Evolutionary conservation across 1,140 invertebrate genomes (phyloP), one percentile per base, ranked within the genome.

Genomic region (Himalopsyche phryganea): DNA sequence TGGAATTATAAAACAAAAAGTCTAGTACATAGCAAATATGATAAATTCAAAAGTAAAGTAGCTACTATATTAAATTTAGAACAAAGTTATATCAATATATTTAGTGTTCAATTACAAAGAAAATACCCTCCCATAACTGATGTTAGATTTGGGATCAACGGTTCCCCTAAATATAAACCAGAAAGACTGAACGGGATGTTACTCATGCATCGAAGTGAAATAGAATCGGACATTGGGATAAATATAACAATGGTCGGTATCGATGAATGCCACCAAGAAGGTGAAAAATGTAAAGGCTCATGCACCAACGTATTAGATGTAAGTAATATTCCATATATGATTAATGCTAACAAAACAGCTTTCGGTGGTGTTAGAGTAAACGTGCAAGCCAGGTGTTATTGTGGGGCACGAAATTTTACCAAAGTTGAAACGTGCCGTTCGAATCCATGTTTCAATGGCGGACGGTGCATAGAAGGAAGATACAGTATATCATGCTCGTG

Each of bases 301-400:
- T 88, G 86, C 66, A 80, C 80, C 10, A 87, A 84, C 18, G 71
- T 73, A 10, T 71, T 88, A 10, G 80, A 83, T 50, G 79, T 87
- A 13, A 82, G 80, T 66, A 73, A 77, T 38, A 66, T 80, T 7
- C 87, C 88, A 0, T 83, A 85, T 52, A 80, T 86, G 65, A 84
- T 90, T 3, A 90, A 89, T 68, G 84, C 88, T 0, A 91, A 91
- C 66, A 83, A 85, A 58, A 89, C 73, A 0, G 78, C 85, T 0
- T 68, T 88, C 46, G 83, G 87, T 15, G 85, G 86, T 4, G 81
- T 88, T 2, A 73, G 76, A n/a, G 77, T 83, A 5, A 74, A 77
- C 59, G 75, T 82, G 14, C 70, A 76, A 44, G 78, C 81, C 0
- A 78, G 82, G 60, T 85, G 84, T 63, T 72, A 73, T 9, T 83